phyloP scores from a whole-genome alignment of 2,113 vertebrate species.

The Chaetodon trifascialis region DNA sequence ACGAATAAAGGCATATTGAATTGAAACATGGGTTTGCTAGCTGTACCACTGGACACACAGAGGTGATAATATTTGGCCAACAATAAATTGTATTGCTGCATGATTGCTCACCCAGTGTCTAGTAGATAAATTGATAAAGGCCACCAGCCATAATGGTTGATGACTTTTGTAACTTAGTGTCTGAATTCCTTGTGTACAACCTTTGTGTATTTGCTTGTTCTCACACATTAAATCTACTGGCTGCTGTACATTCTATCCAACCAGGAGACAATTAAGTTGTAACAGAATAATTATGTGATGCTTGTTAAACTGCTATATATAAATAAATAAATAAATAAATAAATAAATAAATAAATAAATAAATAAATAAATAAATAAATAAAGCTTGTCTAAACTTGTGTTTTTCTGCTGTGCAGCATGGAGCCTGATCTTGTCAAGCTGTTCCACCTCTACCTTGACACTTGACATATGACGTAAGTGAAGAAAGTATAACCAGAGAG shows the following conservation, averaged over 20 bases:
- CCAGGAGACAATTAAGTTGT: background rate
- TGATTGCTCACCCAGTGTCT: slow-evolving; percentile 8
- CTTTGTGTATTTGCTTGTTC: background rate
- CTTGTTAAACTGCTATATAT: too few relatives aligned
- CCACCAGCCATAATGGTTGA: background rate
- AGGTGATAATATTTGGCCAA: slow-evolving; percentile 28
- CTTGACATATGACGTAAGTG: background rate
- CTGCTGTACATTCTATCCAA: background rate
- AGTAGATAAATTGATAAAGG: slow-evolving; percentile 4
- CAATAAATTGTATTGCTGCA: slow-evolving; percentile 9
- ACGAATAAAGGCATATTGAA: too few relatives aligned
- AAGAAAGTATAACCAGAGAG: background rate
- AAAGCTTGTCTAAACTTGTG: background rate
- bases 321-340: too few relatives aligned
- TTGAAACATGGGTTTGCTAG: slow-evolving; percentile 30
- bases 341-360: too few relatives aligned
- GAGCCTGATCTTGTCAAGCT: slow-evolving; percentile 4
- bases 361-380: too few relatives aligned
- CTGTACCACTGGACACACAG: slow-evolving; percentile 22
- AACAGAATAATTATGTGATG: too few relatives aligned
- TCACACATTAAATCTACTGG: background rate
- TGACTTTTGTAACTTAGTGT: background rate
- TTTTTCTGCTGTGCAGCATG: background rate
- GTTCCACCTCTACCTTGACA: background rate
- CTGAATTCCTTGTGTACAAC: background rate